These are phyloP conservation scores for Synergus itoensis DNA, from an alignment of 2,888 invertebrate species.

Conservation along the genomic window DNA sequence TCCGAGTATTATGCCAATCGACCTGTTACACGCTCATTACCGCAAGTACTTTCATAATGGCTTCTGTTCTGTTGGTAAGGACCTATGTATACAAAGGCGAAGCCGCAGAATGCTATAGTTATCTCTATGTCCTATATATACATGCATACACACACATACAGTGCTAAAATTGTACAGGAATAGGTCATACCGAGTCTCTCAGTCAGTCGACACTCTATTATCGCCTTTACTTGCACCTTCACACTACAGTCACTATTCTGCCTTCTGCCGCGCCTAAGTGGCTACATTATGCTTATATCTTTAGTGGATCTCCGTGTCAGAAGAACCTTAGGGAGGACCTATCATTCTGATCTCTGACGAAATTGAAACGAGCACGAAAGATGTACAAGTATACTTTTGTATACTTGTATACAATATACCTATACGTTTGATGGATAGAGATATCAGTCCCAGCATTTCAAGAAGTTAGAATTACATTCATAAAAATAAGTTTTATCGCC, in stretches of 20 bases:
- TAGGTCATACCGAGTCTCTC: constrained; percentile 45
- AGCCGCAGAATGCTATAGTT: constrained; percentile 6
- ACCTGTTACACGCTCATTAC: constrained; percentile 41
- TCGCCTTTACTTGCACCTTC: constrained; percentile 34
- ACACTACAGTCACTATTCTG: constrained; percentile 37
- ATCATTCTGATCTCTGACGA: not conserved
- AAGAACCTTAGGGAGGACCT: not conserved
- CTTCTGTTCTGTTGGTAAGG: constrained; percentile 42
- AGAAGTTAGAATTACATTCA: too few relatives aligned
- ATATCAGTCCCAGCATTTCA: too few relatives aligned
- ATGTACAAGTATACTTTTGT: not conserved
- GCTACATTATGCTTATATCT: constrained; percentile 21
- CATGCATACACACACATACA: not conserved
- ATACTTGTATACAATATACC: too few relatives aligned
- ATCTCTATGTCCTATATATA: not conserved
- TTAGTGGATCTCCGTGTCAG: not conserved
- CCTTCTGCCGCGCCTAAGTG: constrained; percentile 22
- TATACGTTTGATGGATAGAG: too few relatives aligned
- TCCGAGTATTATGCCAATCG: constrained; percentile 42
- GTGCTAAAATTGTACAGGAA: not conserved
- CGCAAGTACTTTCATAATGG: constrained; percentile 44
- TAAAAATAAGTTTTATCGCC: too few relatives aligned
- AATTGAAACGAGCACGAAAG: not conserved
- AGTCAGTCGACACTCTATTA: constrained; percentile 47
- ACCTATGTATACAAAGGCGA: constrained; percentile 40